Evolutionary conservation across 2,113 vertebrate species (phyloP).

Genomic region (Argyrosomus japonicus): DNA sequence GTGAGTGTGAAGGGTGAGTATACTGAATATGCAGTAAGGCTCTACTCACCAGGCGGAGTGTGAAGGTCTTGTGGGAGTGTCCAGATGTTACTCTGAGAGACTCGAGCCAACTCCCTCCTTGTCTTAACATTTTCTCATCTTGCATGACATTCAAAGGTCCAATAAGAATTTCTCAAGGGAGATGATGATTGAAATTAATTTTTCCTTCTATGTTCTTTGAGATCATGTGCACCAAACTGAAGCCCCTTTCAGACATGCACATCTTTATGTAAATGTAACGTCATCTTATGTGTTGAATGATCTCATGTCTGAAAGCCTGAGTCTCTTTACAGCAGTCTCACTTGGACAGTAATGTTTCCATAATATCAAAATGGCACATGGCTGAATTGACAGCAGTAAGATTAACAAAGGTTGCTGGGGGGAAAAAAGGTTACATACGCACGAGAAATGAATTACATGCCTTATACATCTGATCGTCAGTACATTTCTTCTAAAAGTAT

Average conservation of each 20-base stretch:
- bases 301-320: neutral
- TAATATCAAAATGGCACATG: neutral
- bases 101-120: constrained; percentile 7
- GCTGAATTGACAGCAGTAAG: neutral
- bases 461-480: neutral
- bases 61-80: constrained; percentile 74
- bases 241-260: neutral
- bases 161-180: constrained; percentile 13
- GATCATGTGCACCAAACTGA: neutral
- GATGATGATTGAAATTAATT: neutral
- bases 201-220: neutral
- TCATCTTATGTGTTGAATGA: neutral
- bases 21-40: constrained; percentile 17
- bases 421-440: neutral
- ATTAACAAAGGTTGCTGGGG: neutral
- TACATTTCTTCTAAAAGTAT: neutral
- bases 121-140: constrained; percentile 3
- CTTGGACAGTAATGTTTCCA: neutral
- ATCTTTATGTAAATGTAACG: neutral
- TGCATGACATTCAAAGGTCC: constrained; percentile 40
- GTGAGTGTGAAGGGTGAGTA: constrained; percentile 64
- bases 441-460: neutral
- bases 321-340: neutral
- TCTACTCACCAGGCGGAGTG: constrained; percentile 54
- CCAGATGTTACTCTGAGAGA: constrained; percentile 70